Base-by-base conservation (phyloP, 1,140 invertebrate genomes). In the Sinonovacula constricta region DNA sequence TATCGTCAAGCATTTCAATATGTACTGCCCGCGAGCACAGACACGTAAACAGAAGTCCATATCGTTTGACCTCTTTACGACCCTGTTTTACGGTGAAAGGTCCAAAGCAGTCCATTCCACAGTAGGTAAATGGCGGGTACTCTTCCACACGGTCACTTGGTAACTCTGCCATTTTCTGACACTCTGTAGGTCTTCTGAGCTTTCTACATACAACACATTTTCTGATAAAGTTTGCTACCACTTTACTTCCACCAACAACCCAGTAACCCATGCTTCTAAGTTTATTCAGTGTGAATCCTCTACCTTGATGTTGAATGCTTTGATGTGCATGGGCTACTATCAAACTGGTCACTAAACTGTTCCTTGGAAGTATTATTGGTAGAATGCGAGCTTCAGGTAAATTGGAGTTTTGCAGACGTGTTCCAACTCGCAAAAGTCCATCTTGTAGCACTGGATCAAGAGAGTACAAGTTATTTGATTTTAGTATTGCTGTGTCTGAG, bases 31-130 rank as follows among this genome's bases (percentile, higher is more conserved):
- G 49, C 5, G 72, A 79, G 28, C 36, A 72, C 54, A 81, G 67
- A 56, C 82, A 81, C 0, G 70, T 74, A 49, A 86, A 59, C 36
- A 85, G 56, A 12, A 84, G 53, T 49, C 81, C 82, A 71, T 83
- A 85, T 49, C 76, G 33, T 45, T 85, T 85, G 0, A 77, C 31
- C 49, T 77, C 60, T 45, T 82, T 82, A 1, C 78, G 62, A 14
- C 75, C 82, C 26, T 83, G 39, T 30, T 83, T 85, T 7, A 80
- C 77, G 2, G 72, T 24, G 24, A 76, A 82, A 3, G 81, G 85
- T 36, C 85, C 80, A 77, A 85, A 85, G 31, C 49, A 70, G 49
- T 84, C 83, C 56, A 85, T 56, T 0, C 81, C 81, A 75, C 62
- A 59, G 36, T 70, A 63, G 10, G 45, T 70, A 39, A 81, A 81